Evolutionary conservation across 2,113 vertebrate genomes (phyloP).

Genomic region (Cinclus cinclus): DNA sequence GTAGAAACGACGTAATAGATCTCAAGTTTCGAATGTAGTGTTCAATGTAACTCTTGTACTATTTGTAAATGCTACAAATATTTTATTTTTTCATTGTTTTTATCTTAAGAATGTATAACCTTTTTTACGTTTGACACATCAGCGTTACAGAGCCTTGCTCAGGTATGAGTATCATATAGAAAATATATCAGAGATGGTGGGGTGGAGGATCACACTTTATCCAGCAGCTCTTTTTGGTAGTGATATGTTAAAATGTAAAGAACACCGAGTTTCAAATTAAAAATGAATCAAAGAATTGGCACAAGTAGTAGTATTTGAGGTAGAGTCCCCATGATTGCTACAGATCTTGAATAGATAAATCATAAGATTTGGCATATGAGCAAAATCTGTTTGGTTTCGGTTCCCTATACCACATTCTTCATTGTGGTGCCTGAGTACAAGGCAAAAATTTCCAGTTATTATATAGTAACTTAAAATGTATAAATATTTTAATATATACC

Average conservation of each 20-base stretch:
- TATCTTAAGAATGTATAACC: constrained; percentile 75
- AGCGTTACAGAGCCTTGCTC: constrained; percentile 65
- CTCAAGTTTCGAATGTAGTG: constrained; percentile 63
- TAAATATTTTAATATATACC: constrained; percentile 85
- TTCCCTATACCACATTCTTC: constrained; percentile 9
- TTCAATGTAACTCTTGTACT: constrained; percentile 77
- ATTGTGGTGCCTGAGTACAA: constrained; percentile 25
- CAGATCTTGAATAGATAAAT: neutral
- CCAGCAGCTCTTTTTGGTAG: constrained; percentile 15
- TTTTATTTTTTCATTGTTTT: constrained; percentile 85
- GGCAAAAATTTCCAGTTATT: constrained; percentile 64
- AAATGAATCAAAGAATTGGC: neutral
- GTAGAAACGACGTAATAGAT: constrained; percentile 54
- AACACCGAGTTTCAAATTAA: neutral
- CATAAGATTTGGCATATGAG: neutral
- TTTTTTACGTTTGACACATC: constrained; percentile 73
- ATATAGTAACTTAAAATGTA: constrained; percentile 79
- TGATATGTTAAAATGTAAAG: neutral
- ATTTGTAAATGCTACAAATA: constrained; percentile 83
- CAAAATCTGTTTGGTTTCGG: constrained; percentile 47
- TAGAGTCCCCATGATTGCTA: neutral
- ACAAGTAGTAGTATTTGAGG: constrained; percentile 18
- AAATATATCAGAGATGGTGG: neutral
- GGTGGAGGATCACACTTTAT: constrained; percentile 24
- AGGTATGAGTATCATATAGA: constrained; percentile 60